These are phyloP conservation scores for Hirtodrosophila duncani DNA, from an alignment of 2,888 invertebrate species.

Conservation along the genomic window DNA sequence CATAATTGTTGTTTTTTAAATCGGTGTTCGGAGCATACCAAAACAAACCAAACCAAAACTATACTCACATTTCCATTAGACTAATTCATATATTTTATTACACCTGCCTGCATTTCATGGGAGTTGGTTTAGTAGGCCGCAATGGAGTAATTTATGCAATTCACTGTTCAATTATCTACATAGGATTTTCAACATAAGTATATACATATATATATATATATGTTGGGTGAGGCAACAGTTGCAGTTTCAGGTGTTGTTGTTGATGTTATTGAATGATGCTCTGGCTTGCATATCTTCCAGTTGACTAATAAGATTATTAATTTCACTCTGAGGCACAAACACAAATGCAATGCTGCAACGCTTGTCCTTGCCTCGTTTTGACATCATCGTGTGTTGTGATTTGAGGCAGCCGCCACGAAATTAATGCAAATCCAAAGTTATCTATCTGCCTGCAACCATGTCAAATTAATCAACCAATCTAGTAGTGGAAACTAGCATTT, in stretches of 20 bases:
- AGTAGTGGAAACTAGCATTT: too few species aligned
- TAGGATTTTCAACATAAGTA: constrained; percentile 4
- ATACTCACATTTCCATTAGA: constrained; percentile 32
- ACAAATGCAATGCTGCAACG: constrained; percentile 32
- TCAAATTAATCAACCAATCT: not conserved
- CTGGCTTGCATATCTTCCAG: constrained; percentile 39
- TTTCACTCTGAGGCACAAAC: constrained; percentile 43
- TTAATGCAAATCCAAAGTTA: constrained; percentile 34
- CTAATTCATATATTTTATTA: constrained; percentile 43
- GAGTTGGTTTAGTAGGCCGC: constrained; percentile 22
- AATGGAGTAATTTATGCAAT: constrained; percentile 33
- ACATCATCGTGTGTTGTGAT: not conserved
- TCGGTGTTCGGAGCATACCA: constrained; percentile 24
- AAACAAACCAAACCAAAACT: not conserved
- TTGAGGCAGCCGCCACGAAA: constrained; percentile 16
- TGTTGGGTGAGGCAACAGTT: constrained; percentile 28
- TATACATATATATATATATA: not conserved
- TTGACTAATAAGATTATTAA: constrained; percentile 46
- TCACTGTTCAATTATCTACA: constrained; percentile 40
- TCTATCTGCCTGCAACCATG: not conserved
- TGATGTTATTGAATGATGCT: constrained; percentile 7
- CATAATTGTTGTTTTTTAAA: constrained; percentile 18
- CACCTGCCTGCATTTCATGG: constrained; percentile 26
- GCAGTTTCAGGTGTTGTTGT: constrained; percentile 11
- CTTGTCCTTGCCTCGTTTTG: not conserved